A percentile compares a stretch with the other conserved stretches of the same genome.
These are phyloP conservation scores for Archips xylosteana DNA, from an alignment of 2,888 invertebrate species.

Conservation along the genomic window DNA sequence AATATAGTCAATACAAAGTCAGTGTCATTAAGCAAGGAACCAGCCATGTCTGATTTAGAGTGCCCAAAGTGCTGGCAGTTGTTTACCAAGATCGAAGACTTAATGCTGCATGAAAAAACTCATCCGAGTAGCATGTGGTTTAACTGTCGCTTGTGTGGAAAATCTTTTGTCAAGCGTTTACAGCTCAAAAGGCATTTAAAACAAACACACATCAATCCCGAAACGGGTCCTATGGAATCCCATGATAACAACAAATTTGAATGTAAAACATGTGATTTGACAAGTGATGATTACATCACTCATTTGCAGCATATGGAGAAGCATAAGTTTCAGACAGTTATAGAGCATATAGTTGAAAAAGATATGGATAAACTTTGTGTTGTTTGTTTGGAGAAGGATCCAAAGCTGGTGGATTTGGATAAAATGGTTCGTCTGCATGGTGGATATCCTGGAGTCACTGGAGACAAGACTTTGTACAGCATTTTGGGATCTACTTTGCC, in stretches of 20 bases:
- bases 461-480: slow-evolving; percentile 62
- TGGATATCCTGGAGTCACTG: slow-evolving; percentile 68
- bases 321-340: slow-evolving; percentile 69
- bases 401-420: slow-evolving; percentile 58
- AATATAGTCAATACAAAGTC: slow-evolving; percentile 63
- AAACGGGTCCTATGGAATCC: slow-evolving; percentile 11
- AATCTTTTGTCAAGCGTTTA: slow-evolving; percentile 66
- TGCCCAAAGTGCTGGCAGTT: slow-evolving; percentile 74
- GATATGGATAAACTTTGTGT: slow-evolving; percentile 67
- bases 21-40: slow-evolving; percentile 47
- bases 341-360: slow-evolving; percentile 64
- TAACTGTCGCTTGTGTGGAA: slow-evolving; percentile 70
- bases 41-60: slow-evolving; percentile 59
- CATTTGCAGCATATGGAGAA: slow-evolving; percentile 75
- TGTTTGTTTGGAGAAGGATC: slow-evolving; percentile 65
- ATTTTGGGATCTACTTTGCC: slow-evolving; percentile 68
- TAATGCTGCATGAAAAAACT: slow-evolving; percentile 67
- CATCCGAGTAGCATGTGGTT: slow-evolving; percentile 78
- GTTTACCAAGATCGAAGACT: slow-evolving; percentile 62
- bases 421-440: slow-evolving; percentile 68
- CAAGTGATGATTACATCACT: slow-evolving; percentile 52
- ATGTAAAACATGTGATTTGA: slow-evolving; percentile 63
- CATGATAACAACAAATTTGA: slow-evolving; percentile 50
- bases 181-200: slow-evolving; percentile 63
- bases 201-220: slow-evolving; percentile 45